Base-by-base conservation (phyloP, 1,140 invertebrate genomes). In the Plodia interpunctella region DNA sequence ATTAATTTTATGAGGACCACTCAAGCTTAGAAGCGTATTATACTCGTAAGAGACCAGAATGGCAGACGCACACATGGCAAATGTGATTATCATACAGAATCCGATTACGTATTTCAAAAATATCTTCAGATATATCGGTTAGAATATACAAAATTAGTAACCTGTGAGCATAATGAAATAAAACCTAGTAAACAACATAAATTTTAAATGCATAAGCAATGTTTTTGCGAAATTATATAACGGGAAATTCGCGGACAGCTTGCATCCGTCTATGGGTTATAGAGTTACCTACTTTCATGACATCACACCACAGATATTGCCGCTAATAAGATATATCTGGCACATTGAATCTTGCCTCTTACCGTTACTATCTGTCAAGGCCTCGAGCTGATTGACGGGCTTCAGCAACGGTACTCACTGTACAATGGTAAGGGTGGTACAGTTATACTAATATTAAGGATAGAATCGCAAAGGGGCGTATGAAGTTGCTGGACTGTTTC, bases 351-450 rank as follows among this genome's bases (percentile, higher is more conserved):
- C 38, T 49, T 74, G 80, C 72, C 72, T 60, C 56, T 66, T 80
- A 72, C 80, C 82, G 80, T 85, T 85, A 84, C 57, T 60, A 62
- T 71, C 73, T 76, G 74, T 79, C 74, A 74, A 74, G 67, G 67
- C 69, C 71, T 70, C 72, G 77, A 78, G 83, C 78, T 80, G 78
- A 85, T 82, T 70, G 69, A 76, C 72, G 64, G 63, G 70, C 70
- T 62, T 63, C 55, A 28, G 62, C 83, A 85, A 82, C 82, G 78
- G 82, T 83, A 60, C 55, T 38, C 59, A 54, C 52, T 57, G 50
- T 63, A 80, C 73, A 78, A 82, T 78, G 68, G 54, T 53, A 62
- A 55, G 30, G 59, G 25, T 59, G 57, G 49, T 52, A 59, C 57
- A 59, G 57, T 59, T 59, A 59, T 38, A 11, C 38, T 10, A 17